Evolutionary conservation across 2,113 vertebrate species (phyloP).

Genomic region (Gambusia affinis): DNA sequence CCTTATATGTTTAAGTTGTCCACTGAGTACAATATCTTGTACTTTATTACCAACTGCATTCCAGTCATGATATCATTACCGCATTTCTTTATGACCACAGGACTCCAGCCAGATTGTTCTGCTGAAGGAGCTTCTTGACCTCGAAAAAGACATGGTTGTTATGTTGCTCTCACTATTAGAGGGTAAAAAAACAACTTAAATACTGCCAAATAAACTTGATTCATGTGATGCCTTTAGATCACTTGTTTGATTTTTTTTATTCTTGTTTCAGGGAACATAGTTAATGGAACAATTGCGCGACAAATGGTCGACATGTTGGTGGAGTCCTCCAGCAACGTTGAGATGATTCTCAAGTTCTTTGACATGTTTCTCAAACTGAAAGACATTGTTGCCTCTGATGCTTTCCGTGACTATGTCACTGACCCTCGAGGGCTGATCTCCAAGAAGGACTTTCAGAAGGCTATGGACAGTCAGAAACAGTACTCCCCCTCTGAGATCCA

Average conservation of each 20-base stretch:
- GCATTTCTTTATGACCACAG: slow-evolving; percentile 66
- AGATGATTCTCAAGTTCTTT: slow-evolving; percentile 98
- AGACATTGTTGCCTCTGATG: slow-evolving; percentile 93
- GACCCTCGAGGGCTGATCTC: slow-evolving; percentile 95
- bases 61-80: too few species aligned
- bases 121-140: slow-evolving; percentile 93
- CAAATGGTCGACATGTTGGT: slow-evolving; percentile 99
- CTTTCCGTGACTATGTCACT: slow-evolving; percentile 90
- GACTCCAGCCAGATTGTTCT: slow-evolving; percentile 94
- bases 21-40: too few species aligned
- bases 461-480: slow-evolving; percentile 98
- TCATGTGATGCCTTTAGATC: not conserved
- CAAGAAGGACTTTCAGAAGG: slow-evolving; percentile 98
- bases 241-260: slow-evolving; percentile 4
- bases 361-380: slow-evolving; percentile 98
- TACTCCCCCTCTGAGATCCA: slow-evolving; percentile 91
- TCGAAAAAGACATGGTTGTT: slow-evolving; percentile 98
- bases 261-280: slow-evolving; percentile 86
- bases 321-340: slow-evolving; percentile 96
- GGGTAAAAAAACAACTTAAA: slow-evolving; percentile 71
- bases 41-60: too few species aligned
- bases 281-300: slow-evolving; percentile 94
- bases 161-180: slow-evolving; percentile 94
- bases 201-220: not conserved
- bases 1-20: not conserved